These are phyloP conservation scores for Drosophila mimetica DNA, from an alignment of 2,888 invertebrate genomes.

Conservation along the genomic window DNA sequence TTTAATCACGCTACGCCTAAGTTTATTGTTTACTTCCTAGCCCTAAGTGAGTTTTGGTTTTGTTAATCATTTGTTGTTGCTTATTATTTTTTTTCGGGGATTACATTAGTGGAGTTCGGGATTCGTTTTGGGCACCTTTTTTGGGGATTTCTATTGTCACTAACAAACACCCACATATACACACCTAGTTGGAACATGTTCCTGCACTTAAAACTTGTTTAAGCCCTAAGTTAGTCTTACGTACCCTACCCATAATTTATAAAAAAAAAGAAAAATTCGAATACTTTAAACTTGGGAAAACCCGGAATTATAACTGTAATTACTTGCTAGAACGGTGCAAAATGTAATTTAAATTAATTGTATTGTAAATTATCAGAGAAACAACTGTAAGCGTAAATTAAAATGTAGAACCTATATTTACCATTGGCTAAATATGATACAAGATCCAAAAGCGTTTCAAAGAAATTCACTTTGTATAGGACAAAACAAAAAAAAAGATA, in stretches of 20 bases:
- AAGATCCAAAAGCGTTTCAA: constrained; percentile 70
- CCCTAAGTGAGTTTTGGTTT: constrained; percentile 26
- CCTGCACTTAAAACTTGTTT: constrained; percentile 65
- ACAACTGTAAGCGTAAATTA: constrained; percentile 7
- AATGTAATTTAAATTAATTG: constrained; percentile 43
- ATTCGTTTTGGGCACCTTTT: constrained; percentile 42
- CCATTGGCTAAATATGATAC: constrained; percentile 37
- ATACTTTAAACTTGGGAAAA: constrained; percentile 33
- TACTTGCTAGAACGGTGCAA: constrained; percentile 31
- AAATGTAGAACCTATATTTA: constrained; percentile 14
- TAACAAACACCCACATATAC: constrained; percentile 54
- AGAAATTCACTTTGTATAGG: constrained; percentile 50
- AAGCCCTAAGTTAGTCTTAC: constrained; percentile 35
- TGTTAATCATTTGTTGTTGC: constrained; percentile 43
- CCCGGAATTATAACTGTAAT: constrained; percentile 14
- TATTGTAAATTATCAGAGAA: constrained; percentile 40
- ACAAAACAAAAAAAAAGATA: constrained; percentile 37
- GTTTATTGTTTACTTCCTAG: constrained; percentile 20
- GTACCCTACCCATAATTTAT: constrained; percentile 32
- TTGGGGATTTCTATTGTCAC: constrained; percentile 62
- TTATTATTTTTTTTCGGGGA: constrained; percentile 37
- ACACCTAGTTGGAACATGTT: constrained; percentile 68
- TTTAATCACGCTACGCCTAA: constrained; percentile 25
- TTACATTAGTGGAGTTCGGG: constrained; percentile 42
- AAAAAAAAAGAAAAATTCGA: constrained; percentile 27